Conservation (phyloP, 2,113 vertebrate species). For the Solea senegalensis region DNA sequence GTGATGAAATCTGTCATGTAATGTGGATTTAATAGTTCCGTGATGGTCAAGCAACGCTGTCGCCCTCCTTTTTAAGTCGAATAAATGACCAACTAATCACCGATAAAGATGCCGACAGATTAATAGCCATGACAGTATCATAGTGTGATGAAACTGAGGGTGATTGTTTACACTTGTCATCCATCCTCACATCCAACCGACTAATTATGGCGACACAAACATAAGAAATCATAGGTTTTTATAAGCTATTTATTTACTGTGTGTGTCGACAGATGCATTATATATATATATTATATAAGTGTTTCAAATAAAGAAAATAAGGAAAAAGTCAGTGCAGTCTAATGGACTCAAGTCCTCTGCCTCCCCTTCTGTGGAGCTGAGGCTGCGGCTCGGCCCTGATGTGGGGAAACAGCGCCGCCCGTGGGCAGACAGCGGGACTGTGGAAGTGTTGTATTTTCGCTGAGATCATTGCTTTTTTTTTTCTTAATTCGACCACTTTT, state of each 20-base stretch:
- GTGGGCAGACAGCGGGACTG: constrained; percentile 61
- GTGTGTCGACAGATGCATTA: background rate
- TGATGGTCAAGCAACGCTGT: no score
- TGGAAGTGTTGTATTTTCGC: background rate
- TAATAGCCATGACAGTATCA: no score
- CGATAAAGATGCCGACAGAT: no score
- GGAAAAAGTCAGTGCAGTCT: constrained; percentile 23
- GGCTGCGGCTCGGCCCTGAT: constrained; percentile 50
- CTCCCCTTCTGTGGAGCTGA: background rate
- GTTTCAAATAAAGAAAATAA: constrained; percentile 36
- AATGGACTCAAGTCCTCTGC: constrained; percentile 2
- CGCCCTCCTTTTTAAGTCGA: background rate
- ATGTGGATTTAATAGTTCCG: no score
- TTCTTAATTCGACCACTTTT: constrained; percentile 4
- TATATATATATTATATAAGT: constrained; percentile 1
- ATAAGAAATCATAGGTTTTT: constrained; percentile 1
- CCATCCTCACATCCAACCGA: no score
- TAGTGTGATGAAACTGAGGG: no score
- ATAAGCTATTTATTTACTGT: constrained; percentile 13
- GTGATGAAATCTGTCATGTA: no score
- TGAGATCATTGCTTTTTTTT: constrained; percentile 8
- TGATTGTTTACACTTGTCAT: no score
- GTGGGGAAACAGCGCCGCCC: constrained; percentile 83
- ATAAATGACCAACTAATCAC: background rate
- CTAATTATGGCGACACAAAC: no score